A percentile compares a stretch with the other conserved stretches of the same genome.
These are phyloP conservation scores for Sapajus apella DNA, from an alignment of 2,113 vertebrate species.

Conservation along the genomic window DNA sequence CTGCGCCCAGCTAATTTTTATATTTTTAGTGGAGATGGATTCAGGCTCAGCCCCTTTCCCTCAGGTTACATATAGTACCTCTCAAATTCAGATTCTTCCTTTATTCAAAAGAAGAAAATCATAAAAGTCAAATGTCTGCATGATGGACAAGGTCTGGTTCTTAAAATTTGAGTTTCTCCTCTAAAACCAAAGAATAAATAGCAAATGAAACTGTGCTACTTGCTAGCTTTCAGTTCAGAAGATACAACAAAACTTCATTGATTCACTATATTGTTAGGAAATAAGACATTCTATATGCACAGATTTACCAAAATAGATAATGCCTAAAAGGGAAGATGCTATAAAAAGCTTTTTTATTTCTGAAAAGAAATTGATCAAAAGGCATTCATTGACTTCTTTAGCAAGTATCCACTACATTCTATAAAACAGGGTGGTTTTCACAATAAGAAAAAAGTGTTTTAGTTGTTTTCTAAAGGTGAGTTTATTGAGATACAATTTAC, in stretches of 20 bases:
- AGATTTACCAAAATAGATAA: not conserved
- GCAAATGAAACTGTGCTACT: not conserved
- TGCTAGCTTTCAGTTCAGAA: not conserved
- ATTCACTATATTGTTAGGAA: slow-evolving; percentile 18
- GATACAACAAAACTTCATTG: slow-evolving; percentile 7
- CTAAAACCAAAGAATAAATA: not conserved
- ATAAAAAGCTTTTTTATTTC: slow-evolving; percentile 18
- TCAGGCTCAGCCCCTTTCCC: not conserved
- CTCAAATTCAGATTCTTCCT: slow-evolving; percentile 27
- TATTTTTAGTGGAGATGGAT: no score
- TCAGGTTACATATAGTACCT: not conserved
- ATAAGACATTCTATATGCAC: not conserved
- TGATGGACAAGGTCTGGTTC: not conserved
- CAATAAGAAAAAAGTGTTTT: not conserved
- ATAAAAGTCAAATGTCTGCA: not conserved
- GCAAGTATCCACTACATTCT: not conserved
- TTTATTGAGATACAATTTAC: slow-evolving; percentile 26
- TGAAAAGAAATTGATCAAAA: slow-evolving; percentile 26
- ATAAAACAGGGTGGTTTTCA: not conserved
- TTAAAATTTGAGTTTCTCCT: not conserved
- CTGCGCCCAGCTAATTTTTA: no score
- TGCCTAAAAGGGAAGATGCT: not conserved
- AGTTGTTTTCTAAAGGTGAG: not conserved
- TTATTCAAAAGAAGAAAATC: slow-evolving; percentile 37
- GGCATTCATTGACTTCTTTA: not conserved